Conservation (phyloP, 2,797 vertebrate genomes). For the Lepus oiostolus region DNA sequence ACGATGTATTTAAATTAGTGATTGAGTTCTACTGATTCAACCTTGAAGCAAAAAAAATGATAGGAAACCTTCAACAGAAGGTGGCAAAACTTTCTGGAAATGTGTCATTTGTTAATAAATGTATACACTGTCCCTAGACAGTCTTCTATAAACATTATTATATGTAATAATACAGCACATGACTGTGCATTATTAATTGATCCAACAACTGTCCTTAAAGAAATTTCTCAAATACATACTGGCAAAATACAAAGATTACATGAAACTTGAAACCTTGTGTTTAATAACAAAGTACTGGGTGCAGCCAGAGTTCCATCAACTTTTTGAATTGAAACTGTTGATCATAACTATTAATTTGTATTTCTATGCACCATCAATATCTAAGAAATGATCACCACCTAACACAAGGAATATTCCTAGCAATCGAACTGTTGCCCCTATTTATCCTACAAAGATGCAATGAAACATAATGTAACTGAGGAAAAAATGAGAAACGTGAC, state of each 20-base stretch:
- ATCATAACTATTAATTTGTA: no score
- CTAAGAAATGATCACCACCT: background rate
- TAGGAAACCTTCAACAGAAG: constrained; percentile 42
- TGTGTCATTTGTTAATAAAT: background rate
- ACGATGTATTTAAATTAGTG: constrained; percentile 27
- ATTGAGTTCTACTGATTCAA: constrained; percentile 38
- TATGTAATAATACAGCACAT: no score
- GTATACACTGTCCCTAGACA: background rate
- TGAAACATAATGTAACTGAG: background rate
- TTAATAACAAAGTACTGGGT: background rate
- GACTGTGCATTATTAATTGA: no score
- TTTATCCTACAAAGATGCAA: background rate
- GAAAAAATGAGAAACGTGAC: background rate
- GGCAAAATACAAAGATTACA: background rate
- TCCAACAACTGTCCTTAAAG: no score
- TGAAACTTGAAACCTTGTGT: background rate
- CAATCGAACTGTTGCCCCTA: background rate
- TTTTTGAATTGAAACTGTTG: no score
- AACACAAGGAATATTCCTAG: background rate
- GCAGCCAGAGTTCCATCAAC: background rate
- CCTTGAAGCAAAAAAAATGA: constrained; percentile 34
- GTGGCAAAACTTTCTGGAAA: constrained; percentile 35
- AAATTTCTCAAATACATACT: no score
- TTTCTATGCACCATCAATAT: background rate
- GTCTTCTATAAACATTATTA: no score